Percentiles rank a stretch among this genome's conserved stretches.
phyloP scores from a whole-genome alignment of 2,888 invertebrate genomes.

The Zelleria hepariella region DNA sequence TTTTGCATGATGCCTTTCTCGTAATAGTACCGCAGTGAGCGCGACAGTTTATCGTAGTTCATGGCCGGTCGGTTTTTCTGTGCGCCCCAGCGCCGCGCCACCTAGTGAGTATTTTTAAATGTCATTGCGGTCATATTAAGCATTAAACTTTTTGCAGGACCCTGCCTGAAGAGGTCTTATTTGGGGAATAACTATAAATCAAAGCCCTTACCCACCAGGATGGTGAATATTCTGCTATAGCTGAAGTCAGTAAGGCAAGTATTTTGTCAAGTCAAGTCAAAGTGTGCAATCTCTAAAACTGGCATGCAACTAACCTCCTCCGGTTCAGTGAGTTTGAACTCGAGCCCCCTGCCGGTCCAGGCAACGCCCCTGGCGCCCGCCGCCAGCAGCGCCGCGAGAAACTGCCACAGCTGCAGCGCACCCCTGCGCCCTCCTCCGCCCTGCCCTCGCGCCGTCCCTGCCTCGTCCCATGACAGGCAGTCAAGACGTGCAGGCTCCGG shows the following conservation, averaged over 20 bases:
- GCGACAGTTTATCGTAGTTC: slow-evolving; percentile 96
- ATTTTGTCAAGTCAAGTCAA: too few relatives aligned
- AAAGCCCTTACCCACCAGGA: too few relatives aligned
- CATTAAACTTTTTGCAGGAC: background rate
- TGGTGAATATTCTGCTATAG: too few relatives aligned
- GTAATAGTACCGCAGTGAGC: slow-evolving; percentile 96
- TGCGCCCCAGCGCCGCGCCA: slow-evolving; percentile 94
- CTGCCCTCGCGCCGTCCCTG: background rate
- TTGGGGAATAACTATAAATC: background rate
- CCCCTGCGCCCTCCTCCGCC: slow-evolving; percentile 74
- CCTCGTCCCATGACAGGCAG: background rate
- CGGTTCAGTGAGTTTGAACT: slow-evolving; percentile 96
- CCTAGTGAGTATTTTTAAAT: slow-evolving; percentile 70
- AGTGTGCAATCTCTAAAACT: too few relatives aligned
- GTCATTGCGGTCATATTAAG: background rate
- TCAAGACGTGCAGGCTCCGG: background rate
- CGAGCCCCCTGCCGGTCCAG: slow-evolving; percentile 96
- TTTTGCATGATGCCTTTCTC: slow-evolving; percentile 99
- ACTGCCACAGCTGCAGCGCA: slow-evolving; percentile 95
- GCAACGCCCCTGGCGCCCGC: slow-evolving; percentile 88
- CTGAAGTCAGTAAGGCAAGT: too few relatives aligned
- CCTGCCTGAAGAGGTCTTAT: too few relatives aligned
- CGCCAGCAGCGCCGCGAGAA: slow-evolving; percentile 83
- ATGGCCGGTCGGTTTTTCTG: slow-evolving; percentile 97
- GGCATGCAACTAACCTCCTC: slow-evolving; percentile 92